These are phyloP conservation scores for Coregonus clupeaformis DNA, from an alignment of 2,113 vertebrate species.

Conservation along the genomic window DNA sequence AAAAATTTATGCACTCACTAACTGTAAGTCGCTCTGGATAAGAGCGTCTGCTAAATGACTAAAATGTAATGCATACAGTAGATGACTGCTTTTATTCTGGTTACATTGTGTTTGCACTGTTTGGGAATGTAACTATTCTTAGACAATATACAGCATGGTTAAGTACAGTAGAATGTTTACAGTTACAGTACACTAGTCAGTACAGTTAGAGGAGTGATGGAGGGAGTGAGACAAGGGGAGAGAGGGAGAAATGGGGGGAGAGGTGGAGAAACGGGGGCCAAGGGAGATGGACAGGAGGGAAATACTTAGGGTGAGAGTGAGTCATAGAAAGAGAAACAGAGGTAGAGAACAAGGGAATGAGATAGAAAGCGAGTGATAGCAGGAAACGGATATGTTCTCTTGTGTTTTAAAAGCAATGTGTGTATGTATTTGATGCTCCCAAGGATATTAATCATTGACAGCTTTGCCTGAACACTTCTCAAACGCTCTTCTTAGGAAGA, in stretches of 20 bases:
- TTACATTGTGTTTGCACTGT: not conserved
- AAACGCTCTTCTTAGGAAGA: slow-evolving; percentile 68
- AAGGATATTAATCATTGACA: slow-evolving; percentile 67
- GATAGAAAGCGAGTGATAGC: slow-evolving; percentile 10
- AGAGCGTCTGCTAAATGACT: too few relatives aligned
- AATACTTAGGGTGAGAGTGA: not conserved
- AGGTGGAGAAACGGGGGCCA: not conserved
- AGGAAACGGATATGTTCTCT: slow-evolving; percentile 27
- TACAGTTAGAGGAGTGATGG: not conserved
- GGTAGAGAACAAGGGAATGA: not conserved
- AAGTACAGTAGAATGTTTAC: too few relatives aligned
- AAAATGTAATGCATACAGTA: not conserved
- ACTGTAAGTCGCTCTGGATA: too few relatives aligned
- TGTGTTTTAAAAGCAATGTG: slow-evolving; percentile 50
- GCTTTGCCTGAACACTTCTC: slow-evolving; percentile 62
- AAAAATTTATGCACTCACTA: too few relatives aligned
- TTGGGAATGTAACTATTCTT: too few relatives aligned
- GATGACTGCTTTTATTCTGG: slow-evolving; percentile 17
- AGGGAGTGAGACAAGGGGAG: not conserved
- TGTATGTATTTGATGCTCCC: slow-evolving; percentile 63
- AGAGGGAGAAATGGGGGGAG: not conserved
- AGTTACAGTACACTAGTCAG: not conserved
- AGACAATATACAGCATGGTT: too few relatives aligned
- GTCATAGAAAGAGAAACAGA: not conserved
- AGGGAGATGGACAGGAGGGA: not conserved